phyloP scores from a whole-genome alignment of 30 jellyfish, hydroid and myxozoan species.

The Catostylus mosaicus region DNA sequence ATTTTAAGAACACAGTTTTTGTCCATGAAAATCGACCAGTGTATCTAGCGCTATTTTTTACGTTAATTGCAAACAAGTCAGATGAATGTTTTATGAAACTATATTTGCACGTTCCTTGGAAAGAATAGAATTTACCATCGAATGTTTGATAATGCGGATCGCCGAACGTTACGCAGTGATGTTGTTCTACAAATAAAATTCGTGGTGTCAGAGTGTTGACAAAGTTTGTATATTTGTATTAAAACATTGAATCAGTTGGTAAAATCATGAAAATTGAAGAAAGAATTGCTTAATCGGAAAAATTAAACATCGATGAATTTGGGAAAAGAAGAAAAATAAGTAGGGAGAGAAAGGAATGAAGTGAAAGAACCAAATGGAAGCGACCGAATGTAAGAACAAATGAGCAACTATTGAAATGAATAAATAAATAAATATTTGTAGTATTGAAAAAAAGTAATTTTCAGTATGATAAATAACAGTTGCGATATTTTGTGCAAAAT shows the following conservation, averaged over 20 bases:
- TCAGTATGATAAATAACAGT: too few species aligned
- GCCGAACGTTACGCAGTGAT: constrained; percentile 76
- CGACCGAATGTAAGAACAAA: background rate
- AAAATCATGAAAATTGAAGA: too few species aligned
- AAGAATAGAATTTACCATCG: constrained; percentile 86
- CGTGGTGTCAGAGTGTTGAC: too few species aligned
- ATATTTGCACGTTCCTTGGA: constrained; percentile 90
- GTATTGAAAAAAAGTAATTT: too few species aligned
- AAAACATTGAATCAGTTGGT: too few species aligned
- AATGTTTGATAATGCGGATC: constrained; percentile 95
- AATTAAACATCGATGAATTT: background rate
- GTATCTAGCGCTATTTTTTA: constrained; percentile 68
- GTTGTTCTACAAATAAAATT: constrained; percentile 47
- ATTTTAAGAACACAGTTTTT: constrained; percentile 63
- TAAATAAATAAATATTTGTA: too few species aligned
- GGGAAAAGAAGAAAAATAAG: background rate
- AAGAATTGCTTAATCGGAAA: too few species aligned
- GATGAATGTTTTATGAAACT: constrained; percentile 55
- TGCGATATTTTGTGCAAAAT: too few species aligned
- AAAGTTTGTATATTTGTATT: too few species aligned
- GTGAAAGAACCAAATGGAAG: background rate
- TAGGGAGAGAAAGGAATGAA: background rate
- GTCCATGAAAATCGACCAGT: constrained; percentile 90
- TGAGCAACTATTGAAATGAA: background rate
- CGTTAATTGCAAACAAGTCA: constrained; percentile 49